A percentile compares a stretch with the other conserved stretches of the same genome.
These are phyloP conservation scores for Valencia hispanica DNA, from an alignment of 2,797 vertebrate species.

Conservation along the genomic window DNA sequence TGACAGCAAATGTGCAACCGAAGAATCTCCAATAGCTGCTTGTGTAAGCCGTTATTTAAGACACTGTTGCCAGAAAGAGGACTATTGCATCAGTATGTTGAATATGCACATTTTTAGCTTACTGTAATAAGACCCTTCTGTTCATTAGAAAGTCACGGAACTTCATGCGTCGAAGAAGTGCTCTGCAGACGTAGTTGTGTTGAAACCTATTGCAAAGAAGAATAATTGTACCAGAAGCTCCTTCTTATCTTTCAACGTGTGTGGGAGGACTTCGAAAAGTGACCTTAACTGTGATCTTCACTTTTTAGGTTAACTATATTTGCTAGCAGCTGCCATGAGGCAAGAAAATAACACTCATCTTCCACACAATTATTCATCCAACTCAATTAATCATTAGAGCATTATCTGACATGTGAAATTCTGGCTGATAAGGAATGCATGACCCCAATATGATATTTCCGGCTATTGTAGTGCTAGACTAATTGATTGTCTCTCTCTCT, in stretches of 20 bases:
- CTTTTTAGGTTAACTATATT: slow-evolving; percentile 74
- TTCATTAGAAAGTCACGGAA: slow-evolving; percentile 27
- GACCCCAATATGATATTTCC: slow-evolving; percentile 82
- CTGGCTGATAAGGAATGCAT: slow-evolving; percentile 77
- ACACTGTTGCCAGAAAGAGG: slow-evolving; percentile 17
- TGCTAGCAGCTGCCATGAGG: slow-evolving; percentile 66
- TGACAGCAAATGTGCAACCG: slow-evolving; percentile 41
- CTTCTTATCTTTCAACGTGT: slow-evolving; percentile 64
- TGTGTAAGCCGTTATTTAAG: slow-evolving; percentile 1
- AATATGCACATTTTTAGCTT: slow-evolving; percentile 24
- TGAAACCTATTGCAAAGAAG: slow-evolving; percentile 44
- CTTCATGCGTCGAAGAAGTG: slow-evolving; percentile 8
- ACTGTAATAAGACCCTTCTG: background rate
- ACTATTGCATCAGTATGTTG: slow-evolving; percentile 27
- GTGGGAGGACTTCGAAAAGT: slow-evolving; percentile 69
- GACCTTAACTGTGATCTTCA: slow-evolving; percentile 65
- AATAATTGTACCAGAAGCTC: slow-evolving; percentile 46
- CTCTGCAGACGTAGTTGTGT: slow-evolving; percentile 22
- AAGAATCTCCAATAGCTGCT: slow-evolving; percentile 19
- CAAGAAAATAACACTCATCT: slow-evolving; percentile 75
- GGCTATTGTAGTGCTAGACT: slow-evolving; percentile 76
- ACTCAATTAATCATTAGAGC: slow-evolving; percentile 78
- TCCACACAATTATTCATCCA: slow-evolving; percentile 76
- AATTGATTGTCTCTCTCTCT: slow-evolving; percentile 71
- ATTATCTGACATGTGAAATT: slow-evolving; percentile 81